Conservation (phyloP, 2,113 vertebrate genomes). For the Ascaphus truei region DNA sequence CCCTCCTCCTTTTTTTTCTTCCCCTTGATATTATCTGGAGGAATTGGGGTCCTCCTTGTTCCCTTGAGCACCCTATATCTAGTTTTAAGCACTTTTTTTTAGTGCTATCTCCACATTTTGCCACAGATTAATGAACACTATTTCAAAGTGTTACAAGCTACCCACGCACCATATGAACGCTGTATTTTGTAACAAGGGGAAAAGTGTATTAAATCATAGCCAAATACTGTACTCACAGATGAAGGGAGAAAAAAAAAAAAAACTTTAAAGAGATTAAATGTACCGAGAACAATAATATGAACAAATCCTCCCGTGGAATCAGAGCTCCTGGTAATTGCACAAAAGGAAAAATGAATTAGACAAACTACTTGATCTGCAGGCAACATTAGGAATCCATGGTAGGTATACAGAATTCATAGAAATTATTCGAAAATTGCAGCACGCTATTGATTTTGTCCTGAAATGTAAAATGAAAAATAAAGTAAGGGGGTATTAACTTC, state of each 20-base stretch:
- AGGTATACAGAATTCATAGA: constrained; percentile 37
- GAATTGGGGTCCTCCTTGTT: too few relatives aligned
- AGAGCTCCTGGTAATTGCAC: constrained; percentile 36
- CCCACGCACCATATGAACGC: constrained; percentile 36
- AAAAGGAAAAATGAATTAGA: constrained; percentile 39
- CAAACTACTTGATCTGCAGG: constrained; percentile 32
- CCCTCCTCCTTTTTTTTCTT: too few relatives aligned
- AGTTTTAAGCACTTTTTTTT: too few relatives aligned
- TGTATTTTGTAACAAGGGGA: constrained; percentile 45
- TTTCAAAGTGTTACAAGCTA: constrained; percentile 33
- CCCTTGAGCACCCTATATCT: too few relatives aligned
- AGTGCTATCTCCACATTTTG: too few relatives aligned
- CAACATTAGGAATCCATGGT: constrained; percentile 22
- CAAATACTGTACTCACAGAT: constrained; percentile 44
- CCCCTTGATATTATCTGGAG: too few relatives aligned
- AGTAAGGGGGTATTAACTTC: neutral
- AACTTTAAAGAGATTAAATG: constrained; percentile 41
- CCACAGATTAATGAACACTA: constrained; percentile 36
- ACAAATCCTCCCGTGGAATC: constrained; percentile 42
- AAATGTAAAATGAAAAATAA: neutral
- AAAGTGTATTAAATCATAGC: constrained; percentile 40
- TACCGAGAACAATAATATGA: constrained; percentile 35
- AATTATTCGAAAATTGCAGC: constrained; percentile 42
- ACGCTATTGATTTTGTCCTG: constrained; percentile 13
- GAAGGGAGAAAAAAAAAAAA: constrained; percentile 21